These are phyloP conservation scores for Microctonus aethiopoides DNA, from an alignment of 2,888 invertebrate species.

Conservation along the genomic window DNA sequence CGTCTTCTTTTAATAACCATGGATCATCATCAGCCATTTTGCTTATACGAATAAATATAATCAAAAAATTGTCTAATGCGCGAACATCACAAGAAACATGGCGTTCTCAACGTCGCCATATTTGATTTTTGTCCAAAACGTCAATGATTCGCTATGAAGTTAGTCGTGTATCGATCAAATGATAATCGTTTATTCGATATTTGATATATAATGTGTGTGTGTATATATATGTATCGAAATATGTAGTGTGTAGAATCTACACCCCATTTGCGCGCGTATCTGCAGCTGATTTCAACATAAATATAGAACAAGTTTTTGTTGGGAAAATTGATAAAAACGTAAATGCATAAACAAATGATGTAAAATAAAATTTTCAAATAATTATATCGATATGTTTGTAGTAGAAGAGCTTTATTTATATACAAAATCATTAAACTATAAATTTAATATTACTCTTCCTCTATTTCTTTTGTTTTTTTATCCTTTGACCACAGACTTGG, in stretches of 20 bases:
- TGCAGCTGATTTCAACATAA: too few relatives aligned
- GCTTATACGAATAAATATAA: slow-evolving; percentile 48
- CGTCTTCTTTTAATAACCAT: slow-evolving; percentile 87
- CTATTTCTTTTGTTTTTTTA: background rate
- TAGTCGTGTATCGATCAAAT: slow-evolving; percentile 31
- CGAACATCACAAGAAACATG: slow-evolving; percentile 66
- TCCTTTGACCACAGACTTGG: slow-evolving; percentile 19
- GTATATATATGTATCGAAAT: too few relatives aligned
- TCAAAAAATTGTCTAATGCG: slow-evolving; percentile 58
- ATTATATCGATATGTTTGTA: too few relatives aligned
- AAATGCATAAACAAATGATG: too few relatives aligned
- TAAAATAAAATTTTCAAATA: too few relatives aligned
- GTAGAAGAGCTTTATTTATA: slow-evolving; percentile 3
- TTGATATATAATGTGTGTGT: too few relatives aligned
- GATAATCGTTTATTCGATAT: background rate
- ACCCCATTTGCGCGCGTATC: too few relatives aligned
- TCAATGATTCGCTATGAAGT: slow-evolving; percentile 55
- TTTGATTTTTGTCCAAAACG: slow-evolving; percentile 60
- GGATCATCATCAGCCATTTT: slow-evolving; percentile 74
- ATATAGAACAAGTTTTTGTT: too few relatives aligned
- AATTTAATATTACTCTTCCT: slow-evolving; percentile 21
- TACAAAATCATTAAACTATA: background rate
- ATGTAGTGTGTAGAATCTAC: too few relatives aligned
- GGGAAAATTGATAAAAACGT: too few relatives aligned
- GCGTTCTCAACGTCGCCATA: slow-evolving; percentile 65